phyloP scores from a whole-genome alignment of 2,888 invertebrate species.

The Mythimna ferrago region DNA sequence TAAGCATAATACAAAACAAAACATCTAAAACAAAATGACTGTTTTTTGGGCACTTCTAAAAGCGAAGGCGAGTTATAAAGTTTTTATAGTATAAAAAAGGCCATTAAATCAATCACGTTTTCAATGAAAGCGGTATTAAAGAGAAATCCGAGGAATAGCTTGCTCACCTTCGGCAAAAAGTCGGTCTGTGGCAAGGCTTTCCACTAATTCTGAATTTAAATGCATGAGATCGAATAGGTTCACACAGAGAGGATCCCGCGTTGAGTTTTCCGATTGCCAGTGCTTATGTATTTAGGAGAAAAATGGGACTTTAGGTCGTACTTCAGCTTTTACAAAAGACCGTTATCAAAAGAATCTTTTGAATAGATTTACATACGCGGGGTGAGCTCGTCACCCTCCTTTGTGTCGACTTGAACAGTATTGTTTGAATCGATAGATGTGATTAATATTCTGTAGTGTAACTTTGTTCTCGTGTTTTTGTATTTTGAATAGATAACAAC shows the following conservation, averaged over 20 bases:
- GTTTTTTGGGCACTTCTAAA: constrained; percentile 39
- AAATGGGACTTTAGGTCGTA: constrained; percentile 79
- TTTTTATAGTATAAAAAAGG: constrained; percentile 72
- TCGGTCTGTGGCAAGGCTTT: constrained; percentile 83
- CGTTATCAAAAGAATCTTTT: constrained; percentile 78
- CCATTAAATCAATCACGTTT: constrained; percentile 87
- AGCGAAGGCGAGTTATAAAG: constrained; percentile 63
- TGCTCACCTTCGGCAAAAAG: constrained; percentile 84
- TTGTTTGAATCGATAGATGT: constrained; percentile 61
- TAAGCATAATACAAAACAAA: constrained; percentile 11
- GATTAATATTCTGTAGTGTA: constrained; percentile 52
- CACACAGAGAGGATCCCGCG: constrained; percentile 82
- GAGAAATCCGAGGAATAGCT: constrained; percentile 78
- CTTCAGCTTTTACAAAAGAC: constrained; percentile 78
- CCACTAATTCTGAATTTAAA: constrained; percentile 90
- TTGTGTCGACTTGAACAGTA: constrained; percentile 66
- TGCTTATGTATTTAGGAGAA: constrained; percentile 87
- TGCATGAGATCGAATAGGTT: constrained; percentile 90
- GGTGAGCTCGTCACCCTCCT: constrained; percentile 64
- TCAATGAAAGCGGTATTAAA: constrained; percentile 83
- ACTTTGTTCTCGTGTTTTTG: constrained; percentile 19
- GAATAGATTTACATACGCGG: constrained; percentile 73
- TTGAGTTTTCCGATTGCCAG: constrained; percentile 83
- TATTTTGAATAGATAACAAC: background rate
- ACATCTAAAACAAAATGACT: constrained; percentile 36